Evolutionary conservation across 2,888 invertebrate species (phyloP).

Genomic region (Byasa hedistus): DNA sequence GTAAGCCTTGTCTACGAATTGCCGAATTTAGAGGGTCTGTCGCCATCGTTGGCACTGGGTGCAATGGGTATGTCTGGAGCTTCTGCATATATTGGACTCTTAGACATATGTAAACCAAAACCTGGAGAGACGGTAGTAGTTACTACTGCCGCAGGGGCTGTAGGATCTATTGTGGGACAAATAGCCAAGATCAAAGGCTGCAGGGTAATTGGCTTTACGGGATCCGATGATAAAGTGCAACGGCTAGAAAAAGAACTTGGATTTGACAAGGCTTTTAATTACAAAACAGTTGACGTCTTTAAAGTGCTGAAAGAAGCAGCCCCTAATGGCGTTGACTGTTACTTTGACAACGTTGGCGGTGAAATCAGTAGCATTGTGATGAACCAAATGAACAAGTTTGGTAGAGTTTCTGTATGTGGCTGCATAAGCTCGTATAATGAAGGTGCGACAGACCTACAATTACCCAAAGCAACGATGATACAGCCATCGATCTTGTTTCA

Average conservation of each 20-base stretch:
- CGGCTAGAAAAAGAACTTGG: conserved; percentile 83
- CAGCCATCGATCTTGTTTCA: conserved; percentile 78
- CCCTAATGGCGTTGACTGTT: conserved; percentile 86
- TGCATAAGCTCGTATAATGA: conserved; percentile 60
- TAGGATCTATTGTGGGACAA: conserved; percentile 87
- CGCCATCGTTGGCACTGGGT: conserved; percentile 81
- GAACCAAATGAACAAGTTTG: conserved; percentile 77
- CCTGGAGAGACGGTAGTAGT: conserved; percentile 85
- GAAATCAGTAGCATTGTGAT: conserved; percentile 81
- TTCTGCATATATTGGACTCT: conserved; percentile 86
- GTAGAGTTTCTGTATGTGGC: conserved; percentile 53
- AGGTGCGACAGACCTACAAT: conserved; percentile 38
- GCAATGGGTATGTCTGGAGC: conserved; percentile 85
- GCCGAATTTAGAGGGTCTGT: conserved; percentile 74
- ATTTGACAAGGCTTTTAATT: conserved; percentile 86
- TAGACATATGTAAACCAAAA: conserved; percentile 84
- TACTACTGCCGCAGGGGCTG: conserved; percentile 86
- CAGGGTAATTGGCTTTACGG: conserved; percentile 84
- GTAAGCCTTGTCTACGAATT: conserved; percentile 38
- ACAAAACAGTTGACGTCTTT: conserved; percentile 81
- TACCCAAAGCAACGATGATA: conserved; percentile 60
- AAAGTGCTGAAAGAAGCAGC: conserved; percentile 81
- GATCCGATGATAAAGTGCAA: conserved; percentile 84
- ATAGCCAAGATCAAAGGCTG: conserved; percentile 85
- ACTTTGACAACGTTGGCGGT: conserved; percentile 89